Evolutionary conservation across 2,113 vertebrate genomes (phyloP).

Genomic region (Dasyprocta punctata): DNA sequence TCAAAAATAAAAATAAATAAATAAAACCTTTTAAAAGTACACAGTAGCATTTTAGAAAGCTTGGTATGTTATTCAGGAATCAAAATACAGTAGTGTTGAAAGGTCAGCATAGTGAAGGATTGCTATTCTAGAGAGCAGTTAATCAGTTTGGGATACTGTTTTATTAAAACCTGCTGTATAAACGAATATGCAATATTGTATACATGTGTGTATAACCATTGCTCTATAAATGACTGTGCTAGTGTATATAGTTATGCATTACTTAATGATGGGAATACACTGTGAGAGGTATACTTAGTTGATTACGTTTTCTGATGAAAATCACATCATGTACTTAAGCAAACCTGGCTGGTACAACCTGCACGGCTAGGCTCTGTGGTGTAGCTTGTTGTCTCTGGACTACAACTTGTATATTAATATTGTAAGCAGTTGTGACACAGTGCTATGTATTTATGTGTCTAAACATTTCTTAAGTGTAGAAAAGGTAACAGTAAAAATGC

Average conservation of each 20-base stretch:
- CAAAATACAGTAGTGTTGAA: constrained; percentile 38
- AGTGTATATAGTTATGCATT: background rate
- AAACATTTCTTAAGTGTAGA: background rate
- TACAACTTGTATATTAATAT: background rate
- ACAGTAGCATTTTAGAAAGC: background rate
- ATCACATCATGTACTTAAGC: background rate
- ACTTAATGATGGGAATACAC: background rate
- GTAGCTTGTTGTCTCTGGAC: background rate
- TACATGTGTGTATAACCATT: background rate
- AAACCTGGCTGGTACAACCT: background rate
- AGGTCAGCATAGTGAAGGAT: background rate
- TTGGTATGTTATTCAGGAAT: background rate
- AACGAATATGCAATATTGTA: background rate
- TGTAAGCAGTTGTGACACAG: background rate
- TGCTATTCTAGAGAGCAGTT: constrained; percentile 1
- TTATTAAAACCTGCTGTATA: background rate
- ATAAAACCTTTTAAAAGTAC: background rate
- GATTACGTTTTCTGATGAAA: background rate
- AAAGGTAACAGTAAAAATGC: background rate
- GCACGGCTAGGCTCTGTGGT: background rate
- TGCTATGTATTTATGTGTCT: background rate
- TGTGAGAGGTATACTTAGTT: background rate
- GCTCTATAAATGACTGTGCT: background rate
- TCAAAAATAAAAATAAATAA: background rate
- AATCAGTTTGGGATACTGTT: constrained; percentile 1